Conservation (phyloP, 2,113 vertebrate genomes). For the Vidua macroura region DNA sequence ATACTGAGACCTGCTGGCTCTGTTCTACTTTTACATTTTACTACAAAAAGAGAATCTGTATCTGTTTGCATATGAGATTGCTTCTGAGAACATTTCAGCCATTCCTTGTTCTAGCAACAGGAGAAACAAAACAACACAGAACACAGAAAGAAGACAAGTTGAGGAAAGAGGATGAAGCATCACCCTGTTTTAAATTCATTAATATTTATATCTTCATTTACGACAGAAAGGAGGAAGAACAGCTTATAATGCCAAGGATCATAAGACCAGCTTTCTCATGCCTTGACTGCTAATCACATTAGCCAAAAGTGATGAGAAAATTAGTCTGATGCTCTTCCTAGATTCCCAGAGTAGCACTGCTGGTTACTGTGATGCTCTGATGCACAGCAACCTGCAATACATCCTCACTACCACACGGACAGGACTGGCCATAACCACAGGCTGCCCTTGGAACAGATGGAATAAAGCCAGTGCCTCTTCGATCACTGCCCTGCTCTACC, state of each 20-base stretch:
- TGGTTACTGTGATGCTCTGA: not conserved
- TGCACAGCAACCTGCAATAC: not conserved
- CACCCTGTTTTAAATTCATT: not conserved
- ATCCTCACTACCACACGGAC: not conserved
- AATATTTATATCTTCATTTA: not conserved
- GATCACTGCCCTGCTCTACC: not conserved
- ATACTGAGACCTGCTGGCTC: not conserved
- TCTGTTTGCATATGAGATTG: not conserved
- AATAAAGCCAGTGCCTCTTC: not conserved
- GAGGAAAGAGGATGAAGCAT: not conserved
- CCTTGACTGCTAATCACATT: constrained; percentile 50
- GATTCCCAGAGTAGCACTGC: not conserved
- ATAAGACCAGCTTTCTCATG: not conserved
- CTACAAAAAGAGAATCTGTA: not conserved
- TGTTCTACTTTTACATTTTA: not conserved
- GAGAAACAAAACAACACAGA: not conserved
- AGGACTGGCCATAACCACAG: not conserved
- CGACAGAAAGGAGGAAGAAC: not conserved
- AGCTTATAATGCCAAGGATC: not conserved
- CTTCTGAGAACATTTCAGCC: not conserved
- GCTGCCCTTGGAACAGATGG: not conserved
- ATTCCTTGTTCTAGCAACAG: not conserved
- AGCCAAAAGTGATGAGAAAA: constrained; percentile 48
- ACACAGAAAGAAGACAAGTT: not conserved
- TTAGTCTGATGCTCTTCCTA: not conserved